These are phyloP conservation scores for Pseudobourletiella spinata DNA, from an alignment of 1,140 invertebrate genomes.

Conservation along the genomic window DNA sequence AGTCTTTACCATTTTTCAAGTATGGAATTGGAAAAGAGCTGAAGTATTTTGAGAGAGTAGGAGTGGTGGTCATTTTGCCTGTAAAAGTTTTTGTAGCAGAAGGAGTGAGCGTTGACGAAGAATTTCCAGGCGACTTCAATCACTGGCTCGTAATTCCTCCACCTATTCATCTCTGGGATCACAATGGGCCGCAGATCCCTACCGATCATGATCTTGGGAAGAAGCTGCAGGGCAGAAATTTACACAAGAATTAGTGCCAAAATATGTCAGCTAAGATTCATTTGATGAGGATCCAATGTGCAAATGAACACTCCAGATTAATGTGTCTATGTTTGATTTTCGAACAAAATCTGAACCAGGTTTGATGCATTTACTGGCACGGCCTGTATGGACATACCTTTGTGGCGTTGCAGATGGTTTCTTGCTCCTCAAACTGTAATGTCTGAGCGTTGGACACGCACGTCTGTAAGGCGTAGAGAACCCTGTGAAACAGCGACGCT, in stretches of 20 bases:
- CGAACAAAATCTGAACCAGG: no score
- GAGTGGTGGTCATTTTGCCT: slow-evolving; percentile 24
- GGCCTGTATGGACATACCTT: background rate
- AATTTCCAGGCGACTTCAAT: slow-evolving; percentile 30
- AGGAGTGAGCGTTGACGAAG: slow-evolving; percentile 26
- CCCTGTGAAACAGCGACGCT: slow-evolving; percentile 2
- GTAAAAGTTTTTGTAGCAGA: slow-evolving; percentile 22
- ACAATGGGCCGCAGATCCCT: background rate
- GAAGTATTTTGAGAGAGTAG: slow-evolving; percentile 17
- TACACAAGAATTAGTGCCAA: no score
- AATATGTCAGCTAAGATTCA: no score
- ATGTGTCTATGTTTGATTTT: no score
- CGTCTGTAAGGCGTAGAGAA: slow-evolving; percentile 1
- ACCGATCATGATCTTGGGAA: background rate
- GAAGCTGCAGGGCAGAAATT: no score
- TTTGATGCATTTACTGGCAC: no score
- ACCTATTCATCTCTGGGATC: background rate
- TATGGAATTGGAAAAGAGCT: slow-evolving; percentile 22
- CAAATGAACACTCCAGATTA: no score
- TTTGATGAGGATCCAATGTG: no score
- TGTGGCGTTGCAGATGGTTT: background rate
- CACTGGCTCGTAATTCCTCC: slow-evolving; percentile 14
- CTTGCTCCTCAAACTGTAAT: slow-evolving; percentile 3
- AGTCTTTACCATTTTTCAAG: slow-evolving; percentile 27
- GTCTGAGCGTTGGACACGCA: slow-evolving; percentile 3